Percentiles rank a stretch among this genome's conserved stretches.
Conservation (phyloP, 1,140 invertebrate genomes). For the Drosophila ambigua region DNA sequence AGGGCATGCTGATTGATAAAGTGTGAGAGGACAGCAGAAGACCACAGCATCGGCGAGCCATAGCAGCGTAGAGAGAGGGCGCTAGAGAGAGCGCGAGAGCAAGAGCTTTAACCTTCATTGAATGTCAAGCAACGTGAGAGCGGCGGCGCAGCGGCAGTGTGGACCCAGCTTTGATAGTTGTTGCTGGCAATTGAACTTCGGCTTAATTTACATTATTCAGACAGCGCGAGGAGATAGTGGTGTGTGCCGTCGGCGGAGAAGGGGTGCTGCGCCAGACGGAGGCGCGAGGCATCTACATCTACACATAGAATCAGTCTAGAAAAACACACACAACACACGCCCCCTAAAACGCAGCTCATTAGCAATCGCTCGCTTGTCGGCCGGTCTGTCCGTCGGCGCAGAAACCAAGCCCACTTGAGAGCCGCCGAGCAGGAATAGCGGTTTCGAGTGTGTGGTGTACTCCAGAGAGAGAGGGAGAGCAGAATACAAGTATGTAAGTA, state of each 20-base stretch:
- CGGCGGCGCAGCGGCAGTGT: slow-evolving; percentile 7
- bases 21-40: no score
- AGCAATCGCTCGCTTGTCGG: slow-evolving; percentile 36
- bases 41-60: not conserved
- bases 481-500: slow-evolving; percentile 5
- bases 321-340: slow-evolving; percentile 40
- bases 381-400: not conserved
- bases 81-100: not conserved
- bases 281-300: not conserved
- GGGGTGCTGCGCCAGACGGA: not conserved
- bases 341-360: slow-evolving; percentile 53
- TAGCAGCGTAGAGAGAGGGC: not conserved
- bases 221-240: not conserved
- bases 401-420: slow-evolving; percentile 37
- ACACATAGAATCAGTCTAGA: slow-evolving; percentile 35
- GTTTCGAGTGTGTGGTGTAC: slow-evolving; percentile 10
- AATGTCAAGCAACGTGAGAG: slow-evolving; percentile 61
- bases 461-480: slow-evolving; percentile 4
- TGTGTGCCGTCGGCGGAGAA: not conserved
- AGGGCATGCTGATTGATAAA: no score
- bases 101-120: slow-evolving; percentile 59
- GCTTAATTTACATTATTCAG: slow-evolving; percentile 58
- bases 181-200: slow-evolving; percentile 56
- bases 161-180: slow-evolving; percentile 20
- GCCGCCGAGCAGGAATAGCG: slow-evolving; percentile 28